Percentiles rank a stretch among this genome's conserved stretches.
Conservation (phyloP, 1,140 invertebrate genomes). For the Ladona fulva region DNA sequence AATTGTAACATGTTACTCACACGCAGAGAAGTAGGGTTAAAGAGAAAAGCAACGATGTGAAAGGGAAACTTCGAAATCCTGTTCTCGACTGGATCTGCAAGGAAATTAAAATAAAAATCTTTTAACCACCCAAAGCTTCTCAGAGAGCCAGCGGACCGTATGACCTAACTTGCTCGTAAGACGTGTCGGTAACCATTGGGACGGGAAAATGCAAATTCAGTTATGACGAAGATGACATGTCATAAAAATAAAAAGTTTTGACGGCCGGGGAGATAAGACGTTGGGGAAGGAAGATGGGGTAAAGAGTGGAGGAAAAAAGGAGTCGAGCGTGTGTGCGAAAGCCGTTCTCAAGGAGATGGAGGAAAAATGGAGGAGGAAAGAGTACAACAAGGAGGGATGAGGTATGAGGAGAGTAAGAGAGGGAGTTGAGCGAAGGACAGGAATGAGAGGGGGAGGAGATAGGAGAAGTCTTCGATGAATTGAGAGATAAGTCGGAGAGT, state of each 20-base stretch:
- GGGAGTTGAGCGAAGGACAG: not conserved
- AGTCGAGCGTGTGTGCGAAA: not conserved
- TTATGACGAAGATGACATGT: slow-evolving; percentile 5
- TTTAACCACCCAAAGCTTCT: not conserved
- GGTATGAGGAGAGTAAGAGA: not conserved
- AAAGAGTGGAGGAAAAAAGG: not conserved
- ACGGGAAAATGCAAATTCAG: slow-evolving; percentile 9
- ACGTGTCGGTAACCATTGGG: not conserved
- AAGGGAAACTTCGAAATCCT: too few relatives aligned
- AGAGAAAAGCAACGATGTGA: too few relatives aligned
- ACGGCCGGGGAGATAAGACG: not conserved
- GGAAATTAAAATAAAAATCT: too few relatives aligned
- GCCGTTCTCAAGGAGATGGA: not conserved
- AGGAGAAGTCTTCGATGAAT: not conserved
- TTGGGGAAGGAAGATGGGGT: not conserved
- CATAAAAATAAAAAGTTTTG: not conserved
- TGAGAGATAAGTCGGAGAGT: not conserved
- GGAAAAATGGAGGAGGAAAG: not conserved
- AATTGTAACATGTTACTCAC: too few relatives aligned
- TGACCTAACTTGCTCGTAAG: not conserved
- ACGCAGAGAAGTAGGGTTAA: too few relatives aligned
- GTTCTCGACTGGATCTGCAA: too few relatives aligned
- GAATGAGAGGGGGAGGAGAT: not conserved
- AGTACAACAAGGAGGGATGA: too few relatives aligned
- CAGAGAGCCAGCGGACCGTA: not conserved